These are phyloP conservation scores for Tichodroma muraria DNA, from an alignment of 2,113 vertebrate genomes.

Conservation along the genomic window DNA sequence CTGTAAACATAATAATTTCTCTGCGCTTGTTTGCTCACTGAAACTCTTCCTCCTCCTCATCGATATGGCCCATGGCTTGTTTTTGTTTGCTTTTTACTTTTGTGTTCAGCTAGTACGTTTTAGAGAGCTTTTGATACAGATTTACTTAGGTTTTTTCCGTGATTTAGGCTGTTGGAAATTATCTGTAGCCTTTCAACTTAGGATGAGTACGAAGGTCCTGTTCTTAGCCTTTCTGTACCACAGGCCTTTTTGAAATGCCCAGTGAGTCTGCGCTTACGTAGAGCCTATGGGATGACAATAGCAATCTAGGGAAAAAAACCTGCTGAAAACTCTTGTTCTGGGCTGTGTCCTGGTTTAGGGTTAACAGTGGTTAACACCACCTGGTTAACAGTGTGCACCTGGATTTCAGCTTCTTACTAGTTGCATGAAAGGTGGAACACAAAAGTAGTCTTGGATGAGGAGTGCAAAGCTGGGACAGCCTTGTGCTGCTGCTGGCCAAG, in stretches of 20 bases:
- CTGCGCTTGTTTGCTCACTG: not conserved
- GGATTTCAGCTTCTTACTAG: not conserved
- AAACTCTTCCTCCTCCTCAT: not conserved
- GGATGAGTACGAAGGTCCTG: not conserved
- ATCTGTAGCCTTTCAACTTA: not conserved
- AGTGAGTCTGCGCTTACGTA: not conserved
- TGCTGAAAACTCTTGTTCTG: not conserved
- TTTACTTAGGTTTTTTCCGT: not conserved
- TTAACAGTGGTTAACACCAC: no score
- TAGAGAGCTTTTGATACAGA: not conserved
- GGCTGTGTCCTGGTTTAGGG: no score
- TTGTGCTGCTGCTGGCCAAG: not conserved
- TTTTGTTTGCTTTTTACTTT: not conserved
- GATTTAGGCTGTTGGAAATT: not conserved
- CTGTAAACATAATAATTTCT: not conserved
- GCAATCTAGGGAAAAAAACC: not conserved
- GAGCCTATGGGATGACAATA: not conserved
- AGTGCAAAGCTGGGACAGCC: not conserved
- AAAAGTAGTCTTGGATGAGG: not conserved
- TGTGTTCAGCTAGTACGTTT: not conserved
- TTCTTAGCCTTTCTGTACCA: not conserved
- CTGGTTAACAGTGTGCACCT: rapidly evolving
- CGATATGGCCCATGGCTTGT: not conserved
- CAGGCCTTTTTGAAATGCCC: not conserved
- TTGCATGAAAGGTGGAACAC: not conserved